Evolutionary conservation across 2,113 vertebrate genomes (phyloP), one percentile per base, ranked within the genome.

Genomic region (Triplophysa tibetana): DNA sequence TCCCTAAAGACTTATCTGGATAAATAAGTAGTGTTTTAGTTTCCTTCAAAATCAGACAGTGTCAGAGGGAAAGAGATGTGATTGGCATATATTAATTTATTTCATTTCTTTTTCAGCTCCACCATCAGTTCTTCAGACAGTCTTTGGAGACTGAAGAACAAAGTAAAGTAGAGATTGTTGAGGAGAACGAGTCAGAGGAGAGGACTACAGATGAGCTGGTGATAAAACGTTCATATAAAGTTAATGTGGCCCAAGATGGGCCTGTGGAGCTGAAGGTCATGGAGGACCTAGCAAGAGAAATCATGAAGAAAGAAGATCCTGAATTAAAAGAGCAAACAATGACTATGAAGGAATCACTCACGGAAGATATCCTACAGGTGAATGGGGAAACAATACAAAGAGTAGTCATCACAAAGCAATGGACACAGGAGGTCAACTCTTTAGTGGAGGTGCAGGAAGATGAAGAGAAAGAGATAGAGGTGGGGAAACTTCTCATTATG

Each of bases 401-500:
- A 19, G 33, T 60, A 23, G 48, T 80, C 14, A 45, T 76, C n/a
- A 33, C 66, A n/a, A 52, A 83, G 52, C 26, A 78, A 65, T 81
- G 54, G 77, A 69, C 23, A 38, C 29, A 69, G 33, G 78, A 73
- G 58, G 21, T 24, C 24, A 80, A 23, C 14, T 48, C n/a, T 50
- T 45, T 69, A 19, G 52, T 41, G 78, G 66, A 83, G 75, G 16
- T 78, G 73, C 78, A 80, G 58, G 74, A 84, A n/a, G n/a, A 83
- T 66, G 62, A 70, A 63, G 75, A 86, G n/a, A 66, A 61, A 78
- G 72, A 8, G 8, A 48, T 62, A 6, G 89, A 86, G 33, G 79
- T 85, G 7, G 7, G 52, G 52, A 54, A 75, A 2, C 70, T 77
- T 19, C 54, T 58, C 54, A 8, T 2, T 58, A 21, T 58, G 52